These are phyloP conservation scores for Notolepis coatsorum DNA, from an alignment of 2,797 vertebrate species.

Conservation along the genomic window DNA sequence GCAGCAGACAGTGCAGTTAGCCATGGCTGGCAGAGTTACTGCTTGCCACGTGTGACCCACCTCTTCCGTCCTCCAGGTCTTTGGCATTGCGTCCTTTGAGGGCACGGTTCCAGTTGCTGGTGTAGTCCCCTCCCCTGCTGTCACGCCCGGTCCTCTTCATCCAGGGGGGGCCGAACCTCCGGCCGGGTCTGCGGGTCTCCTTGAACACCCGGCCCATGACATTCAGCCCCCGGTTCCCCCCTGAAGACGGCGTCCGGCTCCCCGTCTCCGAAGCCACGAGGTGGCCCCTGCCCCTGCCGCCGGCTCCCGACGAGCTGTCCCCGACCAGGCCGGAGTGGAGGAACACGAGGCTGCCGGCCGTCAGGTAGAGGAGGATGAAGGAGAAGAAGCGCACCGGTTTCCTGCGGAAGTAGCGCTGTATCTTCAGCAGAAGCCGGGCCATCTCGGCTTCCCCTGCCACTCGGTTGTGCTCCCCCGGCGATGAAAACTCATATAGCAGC, in stretches of 20 bases:
- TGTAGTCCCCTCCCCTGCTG: constrained; percentile 76
- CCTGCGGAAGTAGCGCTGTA: constrained; percentile 93
- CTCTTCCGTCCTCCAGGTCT: constrained; percentile 91
- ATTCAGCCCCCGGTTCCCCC: constrained; percentile 77
- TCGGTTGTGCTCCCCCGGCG: constrained; percentile 47
- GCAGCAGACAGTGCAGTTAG: background rate
- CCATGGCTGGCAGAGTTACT: background rate
- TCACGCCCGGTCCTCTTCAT: constrained; percentile 81
- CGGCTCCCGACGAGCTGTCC: constrained; percentile 69
- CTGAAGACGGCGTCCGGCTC: constrained; percentile 48
- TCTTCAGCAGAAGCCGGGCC: constrained; percentile 92
- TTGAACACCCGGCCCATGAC: constrained; percentile 83
- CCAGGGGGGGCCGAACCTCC: constrained; percentile 85
- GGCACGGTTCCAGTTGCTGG: constrained; percentile 83
- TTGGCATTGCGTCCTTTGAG: constrained; percentile 84
- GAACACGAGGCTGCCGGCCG: constrained; percentile 93
- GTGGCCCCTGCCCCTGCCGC: constrained; percentile 59
- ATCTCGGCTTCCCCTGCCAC: constrained; percentile 80
- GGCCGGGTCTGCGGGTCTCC: constrained; percentile 65
- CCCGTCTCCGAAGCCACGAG: constrained; percentile 57
- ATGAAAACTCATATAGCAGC: constrained; percentile 73
- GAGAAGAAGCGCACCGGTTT: constrained; percentile 94
- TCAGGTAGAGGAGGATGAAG: constrained; percentile 94
- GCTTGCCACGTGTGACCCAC: constrained; percentile 69
- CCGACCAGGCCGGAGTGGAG: constrained; percentile 89